Base-by-base conservation (phyloP, 2,113 vertebrate genomes). In the Oncorhynchus clarkii region DNA sequence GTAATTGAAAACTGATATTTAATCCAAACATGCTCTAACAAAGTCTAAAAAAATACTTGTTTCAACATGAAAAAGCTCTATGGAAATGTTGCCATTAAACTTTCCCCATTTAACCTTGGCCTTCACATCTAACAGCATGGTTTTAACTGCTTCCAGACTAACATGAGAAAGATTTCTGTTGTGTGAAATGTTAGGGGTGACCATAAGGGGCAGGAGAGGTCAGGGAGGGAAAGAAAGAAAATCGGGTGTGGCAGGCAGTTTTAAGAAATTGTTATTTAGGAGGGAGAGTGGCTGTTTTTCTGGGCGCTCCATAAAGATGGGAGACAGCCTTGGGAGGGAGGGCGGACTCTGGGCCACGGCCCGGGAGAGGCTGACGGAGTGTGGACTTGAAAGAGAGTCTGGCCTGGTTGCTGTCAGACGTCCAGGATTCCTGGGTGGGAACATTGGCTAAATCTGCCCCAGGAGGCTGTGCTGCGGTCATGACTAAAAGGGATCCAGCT, bases 361-460 rank as follows among this genome's bases (percentile, higher is more conserved):
- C 49, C 4, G 82, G 84, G 84, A 82, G 80, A 89, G 75, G 78
- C 84, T 87, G 85, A 87, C 78, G 85, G 84, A 78, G 80, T 79
- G 82, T 79, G 89, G 83, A 80, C 90, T 90, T 90, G 87, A 76
- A 87, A 89, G 88, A 89, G 81, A 89, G 79, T 88, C 88, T 84
- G 85, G 89, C 67, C 88, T 90, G 89, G 90, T 91, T 93, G 84
- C 86, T 91, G 89, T 92, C 93, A 93, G 87, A 88, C 86, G 24
- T 93, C 89, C 90, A 92, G 86, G 86, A 93, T 92, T 93, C 90
- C 90, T 92, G 91, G 89, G 91, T 94, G 93, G 92, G 92, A 94
- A 93, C 88, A 39, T 69, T 81, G 85, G 78, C 88, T 88, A 79
- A 90, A 92, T 87, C 82, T 87, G 77, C 84, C 90, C 89, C 89